Evolutionary conservation across 2,797 vertebrate species (phyloP).

Genomic region (Coracias cyanogaster): DNA sequence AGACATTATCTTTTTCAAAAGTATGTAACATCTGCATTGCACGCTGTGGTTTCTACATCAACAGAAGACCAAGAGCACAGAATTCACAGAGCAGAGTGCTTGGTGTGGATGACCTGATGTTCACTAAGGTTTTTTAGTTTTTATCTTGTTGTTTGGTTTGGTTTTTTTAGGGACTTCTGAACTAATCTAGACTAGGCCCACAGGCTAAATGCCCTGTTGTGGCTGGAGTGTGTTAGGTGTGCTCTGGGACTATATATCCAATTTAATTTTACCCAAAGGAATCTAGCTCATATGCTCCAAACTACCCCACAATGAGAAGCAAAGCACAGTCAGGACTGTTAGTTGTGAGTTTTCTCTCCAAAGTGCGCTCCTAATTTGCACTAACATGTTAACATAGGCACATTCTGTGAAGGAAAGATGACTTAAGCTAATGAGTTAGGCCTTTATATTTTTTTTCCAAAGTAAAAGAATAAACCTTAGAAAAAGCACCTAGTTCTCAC

Average conservation of each 20-base stretch:
- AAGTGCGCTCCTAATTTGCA: background rate
- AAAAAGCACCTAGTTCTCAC: background rate
- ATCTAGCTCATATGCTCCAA: background rate
- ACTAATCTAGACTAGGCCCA: background rate
- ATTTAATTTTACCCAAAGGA: background rate
- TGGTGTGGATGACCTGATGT: background rate
- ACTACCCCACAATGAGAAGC: background rate
- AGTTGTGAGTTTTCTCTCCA: fast-evolving
- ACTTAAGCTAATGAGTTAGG: background rate
- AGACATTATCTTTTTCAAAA: background rate
- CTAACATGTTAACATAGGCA: background rate
- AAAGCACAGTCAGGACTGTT: background rate
- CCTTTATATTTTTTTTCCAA: background rate
- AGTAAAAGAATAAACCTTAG: background rate
- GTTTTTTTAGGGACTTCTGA: background rate
- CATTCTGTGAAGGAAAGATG: background rate
- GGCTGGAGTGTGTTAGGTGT: background rate
- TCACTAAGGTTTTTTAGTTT: background rate
- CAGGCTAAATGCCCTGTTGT: background rate
- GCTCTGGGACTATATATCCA: background rate
- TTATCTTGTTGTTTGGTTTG: background rate
- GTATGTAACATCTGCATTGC: background rate
- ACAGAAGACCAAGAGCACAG: background rate
- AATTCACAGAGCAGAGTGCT: background rate
- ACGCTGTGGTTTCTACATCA: background rate